These are phyloP conservation scores for Adelges cooleyi DNA, from an alignment of 1,140 invertebrate genomes.

Conservation along the genomic window DNA sequence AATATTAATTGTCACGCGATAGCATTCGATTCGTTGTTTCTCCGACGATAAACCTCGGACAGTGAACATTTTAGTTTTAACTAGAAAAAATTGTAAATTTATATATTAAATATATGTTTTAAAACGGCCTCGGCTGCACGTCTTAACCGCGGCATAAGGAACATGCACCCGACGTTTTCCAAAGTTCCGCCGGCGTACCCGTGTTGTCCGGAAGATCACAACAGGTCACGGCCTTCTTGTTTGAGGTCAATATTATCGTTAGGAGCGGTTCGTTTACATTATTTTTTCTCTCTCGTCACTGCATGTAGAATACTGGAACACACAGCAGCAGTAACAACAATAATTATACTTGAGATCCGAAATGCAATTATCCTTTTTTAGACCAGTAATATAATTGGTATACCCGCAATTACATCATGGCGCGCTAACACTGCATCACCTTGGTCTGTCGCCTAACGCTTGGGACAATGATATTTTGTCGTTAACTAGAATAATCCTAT, in stretches of 20 bases:
- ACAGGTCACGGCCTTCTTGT: not conserved
- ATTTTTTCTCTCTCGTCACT: not conserved
- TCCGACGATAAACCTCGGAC: no score
- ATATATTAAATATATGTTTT: constrained; percentile 3
- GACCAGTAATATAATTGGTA: not conserved
- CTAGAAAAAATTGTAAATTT: not conserved
- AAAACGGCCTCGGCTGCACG: not conserved
- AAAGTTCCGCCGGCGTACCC: not conserved
- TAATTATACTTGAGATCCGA: not conserved
- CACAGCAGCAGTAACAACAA: not conserved
- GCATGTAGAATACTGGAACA: not conserved
- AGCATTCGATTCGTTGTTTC: no score
- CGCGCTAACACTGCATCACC: not conserved
- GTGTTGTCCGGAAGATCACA: not conserved
- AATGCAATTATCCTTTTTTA: not conserved
- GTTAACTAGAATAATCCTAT: no score
- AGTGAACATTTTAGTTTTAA: not conserved
- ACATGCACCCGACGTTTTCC: not conserved
- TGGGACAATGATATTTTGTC: no score
- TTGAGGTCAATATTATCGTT: constrained; percentile 24
- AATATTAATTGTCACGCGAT: no score
- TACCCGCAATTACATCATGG: not conserved
- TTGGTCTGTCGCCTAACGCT: not conserved
- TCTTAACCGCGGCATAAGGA: not conserved
- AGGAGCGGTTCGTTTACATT: constrained; percentile 1